Conservation (phyloP, 2,797 vertebrate species). For the Melanogrammus aeglefinus region DNA sequence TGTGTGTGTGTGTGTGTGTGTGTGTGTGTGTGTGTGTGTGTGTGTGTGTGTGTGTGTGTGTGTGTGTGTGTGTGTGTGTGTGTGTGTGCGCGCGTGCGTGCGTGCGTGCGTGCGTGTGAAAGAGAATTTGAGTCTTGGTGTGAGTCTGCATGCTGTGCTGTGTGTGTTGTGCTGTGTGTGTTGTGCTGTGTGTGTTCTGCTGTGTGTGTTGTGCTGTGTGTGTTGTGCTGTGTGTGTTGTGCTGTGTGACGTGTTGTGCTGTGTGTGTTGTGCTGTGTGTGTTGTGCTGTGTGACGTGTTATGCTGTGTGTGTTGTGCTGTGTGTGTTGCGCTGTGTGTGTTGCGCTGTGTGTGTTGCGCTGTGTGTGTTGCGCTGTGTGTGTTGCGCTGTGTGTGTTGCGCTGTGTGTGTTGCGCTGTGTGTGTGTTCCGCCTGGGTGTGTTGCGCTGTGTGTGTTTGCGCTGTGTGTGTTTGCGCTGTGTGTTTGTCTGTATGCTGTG, state of each 20-base stretch:
- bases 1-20: conserved; percentile 9
- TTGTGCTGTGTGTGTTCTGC: too few relatives aligned
- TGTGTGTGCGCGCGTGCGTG: not conserved
- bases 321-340: conserved; percentile 46
- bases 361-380: conserved; percentile 46
- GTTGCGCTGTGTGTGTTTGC: too few relatives aligned
- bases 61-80: not conserved
- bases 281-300: conserved; percentile 23
- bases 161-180: conserved; percentile 25
- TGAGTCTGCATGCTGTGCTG: not conserved
- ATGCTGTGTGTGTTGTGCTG: too few relatives aligned
- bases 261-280: conserved; percentile 21
- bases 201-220: too few relatives aligned
- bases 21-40: not conserved
- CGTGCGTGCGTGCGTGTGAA: not conserved
- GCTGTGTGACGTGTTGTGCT: too few relatives aligned
- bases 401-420: conserved; percentile 44
- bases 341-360: too few relatives aligned
- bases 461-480: conserved; percentile 31
- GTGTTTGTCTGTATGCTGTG: too few relatives aligned
- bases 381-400: too few relatives aligned
- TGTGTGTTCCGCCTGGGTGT: too few relatives aligned
- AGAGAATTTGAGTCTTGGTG: not conserved
- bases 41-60: conserved; percentile 13
- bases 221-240: conserved; percentile 34